Conservation (phyloP, 2,888 invertebrate species). For the Apodemia zela region DNA sequence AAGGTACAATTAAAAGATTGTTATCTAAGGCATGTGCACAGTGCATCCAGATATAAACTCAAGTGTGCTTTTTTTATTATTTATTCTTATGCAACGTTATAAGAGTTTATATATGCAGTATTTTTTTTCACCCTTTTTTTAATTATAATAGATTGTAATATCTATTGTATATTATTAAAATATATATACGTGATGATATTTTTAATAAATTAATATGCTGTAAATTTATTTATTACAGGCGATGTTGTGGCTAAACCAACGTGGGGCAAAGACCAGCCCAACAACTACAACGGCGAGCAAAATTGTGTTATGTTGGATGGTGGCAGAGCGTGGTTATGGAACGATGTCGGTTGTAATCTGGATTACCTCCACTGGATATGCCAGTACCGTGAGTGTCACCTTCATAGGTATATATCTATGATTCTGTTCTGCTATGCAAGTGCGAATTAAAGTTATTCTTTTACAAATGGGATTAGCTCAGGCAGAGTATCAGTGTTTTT, state of each 20-base stretch:
- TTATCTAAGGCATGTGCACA: too few relatives aligned
- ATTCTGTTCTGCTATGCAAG: conserved; percentile 47
- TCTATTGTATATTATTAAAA: too few relatives aligned
- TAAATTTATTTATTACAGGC: conserved; percentile 69
- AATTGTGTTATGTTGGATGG: conserved; percentile 97
- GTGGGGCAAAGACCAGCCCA: conserved; percentile 97
- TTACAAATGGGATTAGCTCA: neutral
- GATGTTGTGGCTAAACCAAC: conserved; percentile 88
- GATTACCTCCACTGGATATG: conserved; percentile 97
- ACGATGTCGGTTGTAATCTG: conserved; percentile 95
- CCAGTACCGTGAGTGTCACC: conserved; percentile 89
- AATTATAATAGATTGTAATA: too few relatives aligned
- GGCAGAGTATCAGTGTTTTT: neutral
- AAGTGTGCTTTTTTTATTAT: too few relatives aligned
- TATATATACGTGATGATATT: too few relatives aligned
- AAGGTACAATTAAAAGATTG: too few relatives aligned
- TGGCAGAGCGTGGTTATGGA: conserved; percentile 94
- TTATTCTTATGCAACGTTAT: too few relatives aligned
- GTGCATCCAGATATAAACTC: too few relatives aligned
- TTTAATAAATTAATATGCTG: conserved; percentile 12
- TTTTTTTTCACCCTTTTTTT: too few relatives aligned
- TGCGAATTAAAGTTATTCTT: conserved; percentile 35
- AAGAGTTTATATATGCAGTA: too few relatives aligned
- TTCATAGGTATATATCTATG: conserved; percentile 72
- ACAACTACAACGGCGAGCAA: conserved; percentile 97